Evolutionary conservation across 2,888 invertebrate genomes (phyloP).

Genomic region (Ophioninae sp.): DNA sequence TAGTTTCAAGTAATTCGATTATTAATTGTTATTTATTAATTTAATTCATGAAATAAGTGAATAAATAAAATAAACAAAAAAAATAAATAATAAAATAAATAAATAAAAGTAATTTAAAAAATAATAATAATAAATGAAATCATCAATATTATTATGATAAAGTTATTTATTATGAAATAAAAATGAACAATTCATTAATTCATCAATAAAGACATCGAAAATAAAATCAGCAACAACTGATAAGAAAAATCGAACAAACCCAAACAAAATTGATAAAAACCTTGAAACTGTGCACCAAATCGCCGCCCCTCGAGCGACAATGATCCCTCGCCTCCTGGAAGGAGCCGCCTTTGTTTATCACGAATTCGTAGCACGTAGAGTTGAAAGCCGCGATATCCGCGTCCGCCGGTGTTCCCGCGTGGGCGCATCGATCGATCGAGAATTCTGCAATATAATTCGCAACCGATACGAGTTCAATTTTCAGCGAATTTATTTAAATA

Average conservation of each 20-base stretch:
- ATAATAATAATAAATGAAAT: too few species aligned
- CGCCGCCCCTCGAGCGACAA: constrained; percentile 88
- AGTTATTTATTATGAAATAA: too few species aligned
- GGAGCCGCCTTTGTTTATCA: constrained; percentile 90
- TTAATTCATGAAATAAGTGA: too few species aligned
- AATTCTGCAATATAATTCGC: constrained; percentile 85
- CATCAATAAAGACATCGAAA: too few species aligned
- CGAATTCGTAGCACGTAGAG: constrained; percentile 94
- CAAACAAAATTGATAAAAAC: constrained; percentile 72
- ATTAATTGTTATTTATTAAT: too few species aligned
- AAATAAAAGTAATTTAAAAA: too few species aligned
- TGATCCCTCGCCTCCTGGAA: constrained; percentile 91
- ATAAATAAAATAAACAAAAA: too few species aligned
- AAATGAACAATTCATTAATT: too few species aligned
- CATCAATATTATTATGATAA: too few species aligned
- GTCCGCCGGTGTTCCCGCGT: constrained; percentile 88
- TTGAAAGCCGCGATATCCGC: constrained; percentile 92
- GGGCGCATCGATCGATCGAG: constrained; percentile 91
- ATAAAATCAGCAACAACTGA: too few species aligned
- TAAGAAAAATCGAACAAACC: background rate
- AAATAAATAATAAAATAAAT: too few species aligned
- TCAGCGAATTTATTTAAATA: background rate
- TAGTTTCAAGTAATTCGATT: too few species aligned
- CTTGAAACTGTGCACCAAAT: constrained; percentile 87
- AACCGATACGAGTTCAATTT: background rate